These are phyloP conservation scores for Ammodramus savannarum DNA, from an alignment of 2,113 vertebrate species.

Conservation along the genomic window DNA sequence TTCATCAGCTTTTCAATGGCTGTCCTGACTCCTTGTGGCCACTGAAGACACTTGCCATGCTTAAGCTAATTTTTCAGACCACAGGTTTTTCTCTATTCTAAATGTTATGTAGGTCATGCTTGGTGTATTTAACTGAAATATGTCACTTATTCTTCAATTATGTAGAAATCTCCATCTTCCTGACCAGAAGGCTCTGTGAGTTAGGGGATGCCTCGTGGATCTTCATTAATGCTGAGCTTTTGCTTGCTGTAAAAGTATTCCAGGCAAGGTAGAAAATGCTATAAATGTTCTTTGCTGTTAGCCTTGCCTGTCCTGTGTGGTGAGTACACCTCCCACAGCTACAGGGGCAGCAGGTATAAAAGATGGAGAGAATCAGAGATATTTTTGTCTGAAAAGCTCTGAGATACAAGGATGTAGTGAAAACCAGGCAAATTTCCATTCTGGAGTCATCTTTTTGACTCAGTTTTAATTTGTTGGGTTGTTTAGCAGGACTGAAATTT, in stretches of 20 bases:
- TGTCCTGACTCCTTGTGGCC: conserved; percentile 57
- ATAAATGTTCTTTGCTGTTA: not conserved
- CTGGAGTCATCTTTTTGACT: not conserved
- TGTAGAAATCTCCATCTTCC: not conserved
- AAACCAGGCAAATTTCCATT: not conserved
- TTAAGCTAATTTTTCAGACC: not conserved
- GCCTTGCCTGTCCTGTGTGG: not conserved
- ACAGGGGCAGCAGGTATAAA: not conserved
- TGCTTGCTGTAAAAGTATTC: not conserved
- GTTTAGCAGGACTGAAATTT: not conserved
- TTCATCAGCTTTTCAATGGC: not conserved
- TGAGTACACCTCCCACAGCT: not conserved
- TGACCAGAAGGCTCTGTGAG: not conserved
- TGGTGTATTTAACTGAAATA: not conserved
- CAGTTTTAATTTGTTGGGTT: not conserved
- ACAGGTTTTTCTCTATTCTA: not conserved
- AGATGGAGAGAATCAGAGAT: not conserved
- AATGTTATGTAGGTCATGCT: not conserved
- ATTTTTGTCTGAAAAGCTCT: not conserved
- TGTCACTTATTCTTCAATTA: not conserved
- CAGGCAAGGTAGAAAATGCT: not conserved
- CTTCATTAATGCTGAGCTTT: not conserved
- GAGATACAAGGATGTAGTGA: not conserved
- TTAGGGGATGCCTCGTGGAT: not conserved
- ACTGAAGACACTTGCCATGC: not conserved